phyloP scores from a whole-genome alignment of 2,797 vertebrate genomes.

The Botia kubotai region DNA sequence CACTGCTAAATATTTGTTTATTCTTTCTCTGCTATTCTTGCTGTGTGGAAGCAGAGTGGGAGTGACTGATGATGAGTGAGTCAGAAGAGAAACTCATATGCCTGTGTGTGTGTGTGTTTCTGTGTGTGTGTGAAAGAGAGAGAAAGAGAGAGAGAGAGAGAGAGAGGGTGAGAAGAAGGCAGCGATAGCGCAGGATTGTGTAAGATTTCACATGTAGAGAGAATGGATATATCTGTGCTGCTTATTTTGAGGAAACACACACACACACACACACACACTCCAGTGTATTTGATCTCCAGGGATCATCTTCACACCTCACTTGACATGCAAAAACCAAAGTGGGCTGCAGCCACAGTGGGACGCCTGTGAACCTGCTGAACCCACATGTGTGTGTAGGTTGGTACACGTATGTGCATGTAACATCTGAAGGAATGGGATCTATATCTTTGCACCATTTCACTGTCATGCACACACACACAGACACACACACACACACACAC shows the following conservation, averaged over 20 bases:
- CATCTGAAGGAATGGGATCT: neutral
- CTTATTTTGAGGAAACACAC: constrained; percentile 29
- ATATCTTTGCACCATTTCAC: neutral
- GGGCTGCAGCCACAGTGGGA: constrained; percentile 15
- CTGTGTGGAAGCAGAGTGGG: constrained; percentile 52
- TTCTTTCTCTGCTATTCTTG: constrained; percentile 53
- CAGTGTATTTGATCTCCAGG: constrained; percentile 38
- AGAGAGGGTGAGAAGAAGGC: constrained; percentile 8
- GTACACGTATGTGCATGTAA: neutral
- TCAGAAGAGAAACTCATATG: constrained; percentile 55
- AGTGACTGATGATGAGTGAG: constrained; percentile 55
- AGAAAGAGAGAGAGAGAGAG: too few relatives aligned
- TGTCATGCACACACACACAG: neutral
- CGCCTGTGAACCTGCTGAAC: constrained; percentile 17
- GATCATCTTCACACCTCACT: constrained; percentile 51
- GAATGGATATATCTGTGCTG: constrained; percentile 32
- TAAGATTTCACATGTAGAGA: constrained; percentile 27
- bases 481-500: too few relatives aligned
- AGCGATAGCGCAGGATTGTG: constrained; percentile 35
- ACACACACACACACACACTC: constrained; percentile 26
- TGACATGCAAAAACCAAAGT: constrained; percentile 26
- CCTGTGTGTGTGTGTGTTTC: constrained; percentile 29
- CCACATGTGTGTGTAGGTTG: neutral
- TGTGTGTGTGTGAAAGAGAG: too few relatives aligned
- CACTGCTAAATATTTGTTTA: constrained; percentile 57